Percentiles rank a stretch among this genome's conserved stretches.
These are phyloP conservation scores for Atherix ibis DNA, from an alignment of 2,888 invertebrate genomes.

Conservation along the genomic window DNA sequence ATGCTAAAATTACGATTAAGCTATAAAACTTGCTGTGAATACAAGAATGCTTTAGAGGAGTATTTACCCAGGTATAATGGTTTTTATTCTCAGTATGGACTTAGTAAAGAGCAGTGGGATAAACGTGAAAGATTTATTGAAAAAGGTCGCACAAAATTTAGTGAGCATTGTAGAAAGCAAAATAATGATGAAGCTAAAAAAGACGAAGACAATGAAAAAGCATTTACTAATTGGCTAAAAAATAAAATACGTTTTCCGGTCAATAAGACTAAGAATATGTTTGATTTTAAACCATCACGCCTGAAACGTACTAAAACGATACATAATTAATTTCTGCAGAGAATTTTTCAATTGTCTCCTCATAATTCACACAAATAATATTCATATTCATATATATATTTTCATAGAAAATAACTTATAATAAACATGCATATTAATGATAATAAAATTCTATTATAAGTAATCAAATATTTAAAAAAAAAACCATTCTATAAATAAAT, in stretches of 20 bases:
- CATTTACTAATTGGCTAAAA: conserved; percentile 38
- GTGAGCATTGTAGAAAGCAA: conserved; percentile 25
- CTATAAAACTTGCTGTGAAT: conserved; percentile 32
- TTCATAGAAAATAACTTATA: no score
- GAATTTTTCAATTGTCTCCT: no score
- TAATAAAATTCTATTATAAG: no score
- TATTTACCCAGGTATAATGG: conserved; percentile 37
- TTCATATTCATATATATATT: no score
- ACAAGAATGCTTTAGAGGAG: conserved; percentile 25
- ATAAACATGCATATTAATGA: no score
- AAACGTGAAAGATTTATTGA: conserved; percentile 29
- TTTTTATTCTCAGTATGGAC: conserved; percentile 37
- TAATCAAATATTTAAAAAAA: no score
- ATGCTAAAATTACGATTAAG: conserved; percentile 20
- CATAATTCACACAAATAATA: no score
- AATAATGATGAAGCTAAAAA: conserved; percentile 32
- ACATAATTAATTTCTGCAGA: no score
- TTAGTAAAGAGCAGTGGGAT: conserved; percentile 34
- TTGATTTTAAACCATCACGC: conserved; percentile 22
- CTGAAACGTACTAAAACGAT: no score
- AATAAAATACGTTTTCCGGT: conserved; percentile 31
- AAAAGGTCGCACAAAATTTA: conserved; percentile 18
- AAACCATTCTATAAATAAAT: no score
- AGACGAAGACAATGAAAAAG: conserved; percentile 37
- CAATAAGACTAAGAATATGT: conserved; percentile 31